Conservation (phyloP, 1,140 invertebrate species). For the Gryllus bimaculatus region DNA sequence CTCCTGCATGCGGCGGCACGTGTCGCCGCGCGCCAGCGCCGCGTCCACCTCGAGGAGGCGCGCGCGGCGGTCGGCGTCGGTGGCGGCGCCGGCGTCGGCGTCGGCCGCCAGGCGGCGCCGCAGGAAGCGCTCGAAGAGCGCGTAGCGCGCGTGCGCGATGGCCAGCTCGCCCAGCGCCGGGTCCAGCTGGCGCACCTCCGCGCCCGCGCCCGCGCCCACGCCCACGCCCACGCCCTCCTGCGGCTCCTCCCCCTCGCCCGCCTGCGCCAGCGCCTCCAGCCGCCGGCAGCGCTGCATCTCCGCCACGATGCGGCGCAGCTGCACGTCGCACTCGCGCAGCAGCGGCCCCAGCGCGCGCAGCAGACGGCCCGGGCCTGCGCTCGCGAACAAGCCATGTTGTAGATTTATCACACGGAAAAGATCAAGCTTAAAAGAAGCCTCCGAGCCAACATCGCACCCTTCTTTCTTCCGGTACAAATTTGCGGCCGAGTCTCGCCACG, state of each 20-base stretch:
- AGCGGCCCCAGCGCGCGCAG: slow-evolving; percentile 59
- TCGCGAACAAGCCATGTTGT: slow-evolving; percentile 17
- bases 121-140: slow-evolving; percentile 87
- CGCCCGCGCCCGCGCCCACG: too few relatives aligned
- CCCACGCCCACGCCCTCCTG: too few relatives aligned
- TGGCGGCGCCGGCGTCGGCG: slow-evolving; percentile 50
- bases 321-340: slow-evolving; percentile 80
- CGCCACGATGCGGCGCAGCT: slow-evolving; percentile 55
- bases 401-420: too few relatives aligned
- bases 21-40: slow-evolving; percentile 63
- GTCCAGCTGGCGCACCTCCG: slow-evolving; percentile 52
- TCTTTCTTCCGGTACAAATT: too few relatives aligned
- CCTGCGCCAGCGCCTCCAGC: slow-evolving; percentile 55
- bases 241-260: slow-evolving; percentile 43
- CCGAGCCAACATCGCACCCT: too few relatives aligned
- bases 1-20: slow-evolving; percentile 81
- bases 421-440: too few relatives aligned
- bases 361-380: slow-evolving; percentile 57
- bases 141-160: slow-evolving; percentile 78
- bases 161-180: slow-evolving; percentile 83
- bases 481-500: too few relatives aligned
- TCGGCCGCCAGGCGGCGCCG: slow-evolving; percentile 67
- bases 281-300: slow-evolving; percentile 69
- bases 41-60: slow-evolving; percentile 52
- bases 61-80: slow-evolving; percentile 43